Percentiles rank a stretch among this genome's conserved stretches.
These are phyloP conservation scores for Drosophila neutralis DNA, from an alignment of 2,888 invertebrate genomes.

Conservation along the genomic window DNA sequence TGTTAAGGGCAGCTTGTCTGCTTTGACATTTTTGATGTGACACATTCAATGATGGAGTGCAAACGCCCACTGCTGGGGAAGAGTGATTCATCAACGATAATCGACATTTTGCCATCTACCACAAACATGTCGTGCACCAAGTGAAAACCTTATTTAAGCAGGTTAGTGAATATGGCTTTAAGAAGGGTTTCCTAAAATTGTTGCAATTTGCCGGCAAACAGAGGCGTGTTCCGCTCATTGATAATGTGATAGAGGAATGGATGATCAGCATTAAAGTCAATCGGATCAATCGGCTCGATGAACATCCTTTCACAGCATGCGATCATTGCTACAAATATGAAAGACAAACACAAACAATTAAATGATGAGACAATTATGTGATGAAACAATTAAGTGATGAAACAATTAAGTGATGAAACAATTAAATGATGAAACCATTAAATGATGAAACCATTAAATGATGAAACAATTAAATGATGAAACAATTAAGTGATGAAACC, in stretches of 20 bases:
- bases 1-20: background rate
- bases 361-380: background rate
- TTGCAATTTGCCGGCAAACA: slow-evolving; percentile 32
- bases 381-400: background rate
- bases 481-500: background rate
- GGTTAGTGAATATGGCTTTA: background rate
- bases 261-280: slow-evolving; percentile 24
- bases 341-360: background rate
- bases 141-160: background rate
- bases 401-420: background rate
- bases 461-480: background rate
- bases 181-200: slow-evolving; percentile 14
- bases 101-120: background rate
- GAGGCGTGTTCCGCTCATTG: background rate
- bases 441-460: background rate
- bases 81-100: background rate
- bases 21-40: background rate
- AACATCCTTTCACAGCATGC: slow-evolving; percentile 4
- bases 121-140: no score
- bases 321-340: slow-evolving; percentile 5
- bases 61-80: background rate
- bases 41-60: background rate
- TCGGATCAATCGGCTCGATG: slow-evolving; percentile 23
- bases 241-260: slow-evolving; percentile 21
- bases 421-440: no score